phyloP scores from a whole-genome alignment of 2,113 vertebrate genomes.

The Ceratotherium simum region DNA sequence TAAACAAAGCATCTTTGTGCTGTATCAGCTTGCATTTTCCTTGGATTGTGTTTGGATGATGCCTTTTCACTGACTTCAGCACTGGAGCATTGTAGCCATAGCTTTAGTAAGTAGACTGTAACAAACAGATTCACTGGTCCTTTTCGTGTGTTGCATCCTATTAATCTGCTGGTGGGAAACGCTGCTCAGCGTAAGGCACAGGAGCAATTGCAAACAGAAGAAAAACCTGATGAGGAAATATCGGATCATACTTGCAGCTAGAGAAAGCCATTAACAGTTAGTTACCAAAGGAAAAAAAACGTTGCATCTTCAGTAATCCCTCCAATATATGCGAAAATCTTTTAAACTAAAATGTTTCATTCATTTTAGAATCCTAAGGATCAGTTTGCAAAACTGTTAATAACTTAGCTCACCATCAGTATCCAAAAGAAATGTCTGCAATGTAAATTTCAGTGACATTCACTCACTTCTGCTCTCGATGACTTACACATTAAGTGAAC shows the following conservation, averaged over 20 bases:
- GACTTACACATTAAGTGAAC: not conserved
- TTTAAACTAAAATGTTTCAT: constrained; percentile 48
- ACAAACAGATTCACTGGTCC: constrained; percentile 85
- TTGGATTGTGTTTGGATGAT: constrained; percentile 83
- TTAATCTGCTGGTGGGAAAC: constrained; percentile 81
- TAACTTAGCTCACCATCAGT: not conserved
- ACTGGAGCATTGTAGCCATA: constrained; percentile 74
- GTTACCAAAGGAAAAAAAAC: not conserved
- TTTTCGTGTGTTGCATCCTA: constrained; percentile 81
- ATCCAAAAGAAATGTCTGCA: not conserved
- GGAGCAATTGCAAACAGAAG: constrained; percentile 71
- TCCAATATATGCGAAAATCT: not conserved
- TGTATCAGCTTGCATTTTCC: constrained; percentile 84
- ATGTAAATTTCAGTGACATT: constrained; percentile 36
- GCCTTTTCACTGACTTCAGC: constrained; percentile 87
- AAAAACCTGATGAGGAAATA: constrained; percentile 70
- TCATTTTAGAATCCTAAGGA: constrained; percentile 31
- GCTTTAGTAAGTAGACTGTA: constrained; percentile 84
- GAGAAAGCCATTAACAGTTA: constrained; percentile 51
- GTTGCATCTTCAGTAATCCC: not conserved
- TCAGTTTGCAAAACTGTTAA: constrained; percentile 18
- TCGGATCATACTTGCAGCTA: not conserved
- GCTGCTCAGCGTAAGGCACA: constrained; percentile 69
- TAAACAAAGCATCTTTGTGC: constrained; percentile 87
- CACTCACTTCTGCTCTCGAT: not conserved